Percentiles rank a stretch among this genome's conserved stretches.
Evolutionary conservation across 1,140 invertebrate species (phyloP).

Genomic region (Drosophila lacertosa): DNA sequence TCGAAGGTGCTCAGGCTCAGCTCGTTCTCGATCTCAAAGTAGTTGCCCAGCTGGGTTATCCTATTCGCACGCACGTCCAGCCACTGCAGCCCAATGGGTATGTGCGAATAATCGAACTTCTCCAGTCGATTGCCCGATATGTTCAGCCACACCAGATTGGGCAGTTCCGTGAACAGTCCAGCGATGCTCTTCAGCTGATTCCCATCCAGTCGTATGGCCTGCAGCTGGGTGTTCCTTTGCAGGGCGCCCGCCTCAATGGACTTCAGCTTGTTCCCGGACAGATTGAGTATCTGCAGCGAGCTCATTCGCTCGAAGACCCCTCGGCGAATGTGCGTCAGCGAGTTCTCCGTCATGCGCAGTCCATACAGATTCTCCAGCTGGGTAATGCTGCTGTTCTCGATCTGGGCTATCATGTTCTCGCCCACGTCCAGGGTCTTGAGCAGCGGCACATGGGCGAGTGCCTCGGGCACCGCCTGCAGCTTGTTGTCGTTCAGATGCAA

Average conservation of each 20-base stretch:
- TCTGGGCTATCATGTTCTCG: constrained; percentile 93
- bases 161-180: constrained; percentile 93
- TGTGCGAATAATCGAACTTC: constrained; percentile 95
- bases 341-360: constrained; percentile 93
- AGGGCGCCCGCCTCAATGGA: constrained; percentile 93
- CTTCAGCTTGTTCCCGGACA: constrained; percentile 94
- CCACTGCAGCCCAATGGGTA: constrained; percentile 94
- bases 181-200: constrained; percentile 94
- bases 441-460: constrained; percentile 91
- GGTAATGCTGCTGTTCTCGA: constrained; percentile 92
- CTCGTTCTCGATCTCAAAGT: constrained; percentile 93
- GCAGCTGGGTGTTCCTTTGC: constrained; percentile 92
- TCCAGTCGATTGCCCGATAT: constrained; percentile 95
- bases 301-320: constrained; percentile 93
- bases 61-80: constrained; percentile 95
- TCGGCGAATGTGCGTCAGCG: constrained; percentile 93
- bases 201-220: constrained; percentile 94
- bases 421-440: constrained; percentile 94
- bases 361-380: constrained; percentile 91
- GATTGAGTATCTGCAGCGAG: constrained; percentile 93
- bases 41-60: constrained; percentile 94
- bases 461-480: constrained; percentile 92
- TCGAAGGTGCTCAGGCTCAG: constrained; percentile 93
- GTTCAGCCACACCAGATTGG: constrained; percentile 95
- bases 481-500: constrained; percentile 95